phyloP scores from a whole-genome alignment of 2,797 vertebrate genomes.

The Rachycentron canadum region DNA sequence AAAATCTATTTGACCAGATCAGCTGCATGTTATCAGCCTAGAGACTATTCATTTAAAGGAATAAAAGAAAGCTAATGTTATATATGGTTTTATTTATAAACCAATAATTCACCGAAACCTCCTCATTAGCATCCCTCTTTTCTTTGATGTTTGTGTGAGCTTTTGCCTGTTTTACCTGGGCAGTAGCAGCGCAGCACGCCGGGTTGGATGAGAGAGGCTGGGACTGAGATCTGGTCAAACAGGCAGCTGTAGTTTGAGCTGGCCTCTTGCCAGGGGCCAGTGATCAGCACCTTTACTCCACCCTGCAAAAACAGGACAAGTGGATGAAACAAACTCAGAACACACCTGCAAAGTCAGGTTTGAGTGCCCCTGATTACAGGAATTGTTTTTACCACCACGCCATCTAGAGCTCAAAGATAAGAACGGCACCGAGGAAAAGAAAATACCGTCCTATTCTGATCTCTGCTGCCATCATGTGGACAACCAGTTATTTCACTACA shows the following conservation, averaged over 20 bases:
- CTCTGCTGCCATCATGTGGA: slow-evolving; percentile 80
- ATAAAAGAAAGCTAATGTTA: background rate
- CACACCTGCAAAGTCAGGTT: slow-evolving; percentile 11
- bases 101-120: too few relatives aligned
- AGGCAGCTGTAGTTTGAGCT: slow-evolving; percentile 98
- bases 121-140: too few relatives aligned
- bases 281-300: slow-evolving; percentile 99
- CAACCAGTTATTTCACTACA: background rate
- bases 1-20: background rate
- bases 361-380: background rate
- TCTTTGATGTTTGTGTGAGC: background rate
- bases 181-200: slow-evolving; percentile 99
- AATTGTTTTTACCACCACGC: slow-evolving; percentile 44
- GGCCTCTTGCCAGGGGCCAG: slow-evolving; percentile 98
- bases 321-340: slow-evolving; percentile 16
- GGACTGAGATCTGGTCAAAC: slow-evolving; percentile 99
- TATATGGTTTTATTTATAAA: background rate
- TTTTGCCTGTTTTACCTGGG: slow-evolving; percentile 89
- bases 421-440: slow-evolving; percentile 40
- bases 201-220: slow-evolving; percentile 97
- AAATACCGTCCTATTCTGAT: background rate
- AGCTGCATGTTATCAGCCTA: background rate
- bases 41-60: background rate
- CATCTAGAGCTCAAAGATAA: slow-evolving; percentile 63
- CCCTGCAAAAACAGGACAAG: slow-evolving; percentile 85